A percentile compares a stretch with the other conserved stretches of the same genome.
Evolutionary conservation across 2,888 invertebrate genomes (phyloP).

Genomic region (Athetis lepigone): DNA sequence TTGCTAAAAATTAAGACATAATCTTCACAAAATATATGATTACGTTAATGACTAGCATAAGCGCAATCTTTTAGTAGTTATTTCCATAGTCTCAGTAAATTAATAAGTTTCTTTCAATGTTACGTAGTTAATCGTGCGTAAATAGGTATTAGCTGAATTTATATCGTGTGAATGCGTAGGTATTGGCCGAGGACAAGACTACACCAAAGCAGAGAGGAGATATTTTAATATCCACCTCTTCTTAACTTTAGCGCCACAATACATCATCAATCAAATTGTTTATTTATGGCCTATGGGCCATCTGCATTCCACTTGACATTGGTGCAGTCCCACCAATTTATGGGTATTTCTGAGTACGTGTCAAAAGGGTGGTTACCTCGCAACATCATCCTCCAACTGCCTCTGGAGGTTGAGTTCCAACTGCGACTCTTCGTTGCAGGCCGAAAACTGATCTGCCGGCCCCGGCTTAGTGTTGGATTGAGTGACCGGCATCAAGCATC

Average conservation of each 20-base stretch:
- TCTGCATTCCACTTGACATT: too few relatives aligned
- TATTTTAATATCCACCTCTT: too few relatives aligned
- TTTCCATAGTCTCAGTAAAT: not conserved
- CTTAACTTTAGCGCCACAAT: too few relatives aligned
- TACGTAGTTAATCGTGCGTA: not conserved
- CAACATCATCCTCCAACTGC: constrained; percentile 85
- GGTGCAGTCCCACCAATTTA: too few relatives aligned
- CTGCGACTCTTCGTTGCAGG: constrained; percentile 80
- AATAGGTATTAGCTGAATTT: too few relatives aligned
- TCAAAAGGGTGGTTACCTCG: constrained; percentile 71
- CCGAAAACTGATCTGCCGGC: constrained; percentile 77
- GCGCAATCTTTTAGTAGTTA: not conserved
- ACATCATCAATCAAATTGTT: too few relatives aligned
- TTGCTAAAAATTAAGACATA: too few relatives aligned
- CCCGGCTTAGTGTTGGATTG: constrained; percentile 78
- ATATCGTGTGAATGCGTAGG: not conserved
- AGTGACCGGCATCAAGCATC: constrained; percentile 87
- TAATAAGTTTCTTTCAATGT: not conserved
- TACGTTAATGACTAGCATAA: not conserved
- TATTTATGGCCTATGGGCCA: too few relatives aligned
- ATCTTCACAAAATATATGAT: not conserved
- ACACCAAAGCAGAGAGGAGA: too few relatives aligned
- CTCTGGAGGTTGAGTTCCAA: constrained; percentile 80
- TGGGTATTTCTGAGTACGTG: not conserved
- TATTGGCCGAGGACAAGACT: too few relatives aligned